Conservation (phyloP, 1,140 invertebrate genomes). For the Tenebrio molitor region DNA sequence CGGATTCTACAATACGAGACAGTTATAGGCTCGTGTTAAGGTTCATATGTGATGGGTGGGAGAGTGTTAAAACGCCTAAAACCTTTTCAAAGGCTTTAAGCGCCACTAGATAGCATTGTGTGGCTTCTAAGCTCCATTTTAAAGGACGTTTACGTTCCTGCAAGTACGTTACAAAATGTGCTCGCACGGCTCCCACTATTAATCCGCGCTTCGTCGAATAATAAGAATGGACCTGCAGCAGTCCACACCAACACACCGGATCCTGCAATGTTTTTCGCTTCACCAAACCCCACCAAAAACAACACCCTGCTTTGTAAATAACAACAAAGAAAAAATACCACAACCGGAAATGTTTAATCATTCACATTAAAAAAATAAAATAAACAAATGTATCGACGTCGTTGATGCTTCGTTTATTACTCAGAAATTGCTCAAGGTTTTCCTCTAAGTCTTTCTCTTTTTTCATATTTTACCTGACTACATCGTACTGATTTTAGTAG, state of each 20-base stretch:
- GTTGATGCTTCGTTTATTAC: no score
- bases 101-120: conserved; percentile 44
- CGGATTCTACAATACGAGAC: neutral
- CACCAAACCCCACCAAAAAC: neutral
- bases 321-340: no score
- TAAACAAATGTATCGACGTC: no score
- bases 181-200: conserved; percentile 39
- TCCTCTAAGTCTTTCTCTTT: no score
- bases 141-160: conserved; percentile 43
- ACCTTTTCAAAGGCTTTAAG: conserved; percentile 45
- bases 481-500: no score
- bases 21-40: conserved; percentile 19
- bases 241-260: neutral
- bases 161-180: conserved; percentile 43
- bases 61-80: conserved; percentile 42
- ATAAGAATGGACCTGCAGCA: conserved; percentile 6
- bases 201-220: conserved; percentile 28
- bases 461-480: no score
- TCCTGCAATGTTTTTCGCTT: no score
- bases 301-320: neutral
- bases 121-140: conserved; percentile 39
- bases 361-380: no score
- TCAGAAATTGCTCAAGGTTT: no score
- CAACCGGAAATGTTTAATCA: no score
- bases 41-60: conserved; percentile 21